Evolutionary conservation across 2,113 vertebrate genomes (phyloP).

Genomic region (Tragelaphus buxtoni): DNA sequence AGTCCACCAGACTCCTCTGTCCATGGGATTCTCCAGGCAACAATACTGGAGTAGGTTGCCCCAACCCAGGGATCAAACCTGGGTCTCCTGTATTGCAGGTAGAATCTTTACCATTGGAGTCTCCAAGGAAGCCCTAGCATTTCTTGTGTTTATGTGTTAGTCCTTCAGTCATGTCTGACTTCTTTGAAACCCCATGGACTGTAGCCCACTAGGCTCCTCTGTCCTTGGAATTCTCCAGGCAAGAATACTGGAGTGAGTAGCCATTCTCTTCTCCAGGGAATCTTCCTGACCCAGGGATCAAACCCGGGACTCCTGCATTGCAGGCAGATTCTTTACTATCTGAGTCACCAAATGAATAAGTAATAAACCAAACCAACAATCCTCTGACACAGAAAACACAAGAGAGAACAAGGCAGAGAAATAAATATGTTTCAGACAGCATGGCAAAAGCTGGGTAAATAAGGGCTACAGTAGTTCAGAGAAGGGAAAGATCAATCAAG

Average conservation of each 20-base stretch:
- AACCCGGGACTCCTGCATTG: background rate
- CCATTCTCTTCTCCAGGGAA: background rate
- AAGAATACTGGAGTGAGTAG: background rate
- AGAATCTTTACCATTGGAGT: background rate
- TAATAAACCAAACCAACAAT: background rate
- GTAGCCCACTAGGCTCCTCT: background rate
- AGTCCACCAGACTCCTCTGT: background rate
- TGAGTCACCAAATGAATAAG: background rate
- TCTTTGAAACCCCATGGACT: background rate
- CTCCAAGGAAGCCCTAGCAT: background rate
- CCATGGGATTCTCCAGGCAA: background rate
- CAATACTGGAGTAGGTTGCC: background rate
- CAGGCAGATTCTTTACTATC: background rate
- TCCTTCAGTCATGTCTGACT: rapidly evolving
- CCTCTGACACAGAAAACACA: background rate
- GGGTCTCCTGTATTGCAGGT: background rate
- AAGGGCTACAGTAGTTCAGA: background rate
- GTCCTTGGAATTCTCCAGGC: background rate
- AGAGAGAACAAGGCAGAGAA: background rate
- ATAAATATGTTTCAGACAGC: background rate
- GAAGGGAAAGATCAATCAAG: slow-evolving; percentile 31
- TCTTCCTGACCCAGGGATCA: background rate
- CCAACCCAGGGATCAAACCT: background rate
- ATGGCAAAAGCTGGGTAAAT: background rate
- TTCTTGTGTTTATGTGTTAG: background rate